A percentile compares a stretch with the other conserved stretches of the same genome.
Conservation (phyloP, 2,888 invertebrate species). For the Dasypolia templi region DNA sequence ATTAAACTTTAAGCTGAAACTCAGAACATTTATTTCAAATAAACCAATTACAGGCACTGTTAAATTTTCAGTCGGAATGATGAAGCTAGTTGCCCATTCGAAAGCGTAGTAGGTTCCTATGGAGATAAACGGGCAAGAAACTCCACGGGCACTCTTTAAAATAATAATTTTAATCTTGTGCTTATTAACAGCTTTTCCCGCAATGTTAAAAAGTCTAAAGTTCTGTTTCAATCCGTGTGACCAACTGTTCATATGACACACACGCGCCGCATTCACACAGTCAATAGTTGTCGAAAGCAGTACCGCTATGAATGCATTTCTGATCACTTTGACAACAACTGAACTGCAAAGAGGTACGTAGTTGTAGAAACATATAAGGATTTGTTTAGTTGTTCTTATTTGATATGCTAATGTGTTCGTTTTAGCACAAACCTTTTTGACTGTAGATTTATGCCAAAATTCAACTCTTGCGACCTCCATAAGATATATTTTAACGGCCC, state of each 20-base stretch:
- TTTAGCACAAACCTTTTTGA: conserved; percentile 20
- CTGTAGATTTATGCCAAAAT: conserved; percentile 36
- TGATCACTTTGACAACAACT: background rate
- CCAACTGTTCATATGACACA: background rate
- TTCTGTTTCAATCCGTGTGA: background rate
- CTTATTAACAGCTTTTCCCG: no score
- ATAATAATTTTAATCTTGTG: no score
- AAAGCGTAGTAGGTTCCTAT: no score
- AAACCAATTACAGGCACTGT: no score
- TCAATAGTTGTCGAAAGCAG: conserved; percentile 7
- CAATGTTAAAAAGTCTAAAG: background rate
- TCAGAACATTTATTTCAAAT: no score
- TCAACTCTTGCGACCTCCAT: conserved; percentile 16
- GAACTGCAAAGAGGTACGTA: background rate
- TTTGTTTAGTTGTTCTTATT: background rate
- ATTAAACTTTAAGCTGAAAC: no score
- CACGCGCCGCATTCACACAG: background rate
- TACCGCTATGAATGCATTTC: background rate
- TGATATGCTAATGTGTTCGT: background rate
- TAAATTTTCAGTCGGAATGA: no score
- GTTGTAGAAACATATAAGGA: conserved; percentile 1
- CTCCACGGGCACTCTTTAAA: no score
- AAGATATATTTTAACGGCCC: conserved; percentile 46
- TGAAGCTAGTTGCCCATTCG: no score
- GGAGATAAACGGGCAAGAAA: no score